Evolutionary conservation across 1,140 invertebrate species (phyloP).

Genomic region (Drosophila subobscura): DNA sequence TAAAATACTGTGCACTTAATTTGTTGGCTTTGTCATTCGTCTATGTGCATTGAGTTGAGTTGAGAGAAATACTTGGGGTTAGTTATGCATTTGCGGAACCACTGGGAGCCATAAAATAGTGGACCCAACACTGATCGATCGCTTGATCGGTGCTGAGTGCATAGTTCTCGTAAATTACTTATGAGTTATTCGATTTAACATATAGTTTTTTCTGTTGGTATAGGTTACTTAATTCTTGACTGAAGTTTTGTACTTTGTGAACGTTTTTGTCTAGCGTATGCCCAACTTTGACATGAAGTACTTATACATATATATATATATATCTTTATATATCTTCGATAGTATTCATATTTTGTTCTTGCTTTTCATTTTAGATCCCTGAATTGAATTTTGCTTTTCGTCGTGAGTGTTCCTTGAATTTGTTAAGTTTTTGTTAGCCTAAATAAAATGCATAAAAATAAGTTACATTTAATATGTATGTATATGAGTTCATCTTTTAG

Average conservation of each 20-base stretch:
- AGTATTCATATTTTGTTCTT: constrained; percentile 35
- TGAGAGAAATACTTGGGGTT: constrained; percentile 25
- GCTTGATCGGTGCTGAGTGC: constrained; percentile 9
- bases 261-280: constrained; percentile 64
- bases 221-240: constrained; percentile 57
- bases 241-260: constrained; percentile 75
- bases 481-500: constrained; percentile 71
- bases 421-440: constrained; percentile 70
- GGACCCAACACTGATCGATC: constrained; percentile 3
- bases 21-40: constrained; percentile 42
- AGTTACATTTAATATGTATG: constrained; percentile 58
- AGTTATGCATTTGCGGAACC: constrained; percentile 25
- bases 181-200: constrained; percentile 47
- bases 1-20: constrained; percentile 48
- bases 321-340: constrained; percentile 30
- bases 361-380: constrained; percentile 72
- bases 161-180: constrained; percentile 51
- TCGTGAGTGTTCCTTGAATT: constrained; percentile 63
- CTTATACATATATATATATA: constrained; percentile 42
- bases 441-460: constrained; percentile 82
- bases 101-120: constrained; percentile 35
- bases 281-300: constrained; percentile 57
- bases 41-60: constrained; percentile 47
- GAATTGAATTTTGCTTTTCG: constrained; percentile 81
- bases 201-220: constrained; percentile 53